Evolutionary conservation across 2,888 invertebrate species (phyloP), one percentile per base, ranked within the genome.

Genomic region (Stegophylla sp.): DNA sequence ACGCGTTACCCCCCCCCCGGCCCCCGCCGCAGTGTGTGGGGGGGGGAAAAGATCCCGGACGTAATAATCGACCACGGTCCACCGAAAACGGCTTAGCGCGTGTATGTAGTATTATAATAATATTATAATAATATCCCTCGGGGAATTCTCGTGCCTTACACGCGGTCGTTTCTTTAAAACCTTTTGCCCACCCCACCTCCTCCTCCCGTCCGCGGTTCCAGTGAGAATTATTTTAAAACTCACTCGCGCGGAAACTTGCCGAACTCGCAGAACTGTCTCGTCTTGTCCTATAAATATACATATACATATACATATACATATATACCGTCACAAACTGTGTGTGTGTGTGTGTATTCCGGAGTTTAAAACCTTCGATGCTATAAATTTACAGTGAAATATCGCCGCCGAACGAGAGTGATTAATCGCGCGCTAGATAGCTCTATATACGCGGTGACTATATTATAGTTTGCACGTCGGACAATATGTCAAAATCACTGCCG

Each of bases 341-440:
- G n/a, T n/a, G n/a, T n/a, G n/a, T n/a, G n/a, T n/a, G n/a, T n/a
- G n/a, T 69, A 28, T 5, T 1, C 20, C 15, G 34, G 51, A 53
- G 53, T 71, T 71, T 34, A 34, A 53, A 71, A 71, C 69, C n/a
- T 34, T 20, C 34, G 13, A 28, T 7, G 34, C 20, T 51, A 51
- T 71, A 53, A 53, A 53, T 71, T 51, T 7, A 71, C 69, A 53
- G n/a, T 53, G 53, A 71, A 71, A 53, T 53, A 71, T 71, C 34
- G 34, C 69, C 28, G 17, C 53, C 51, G 20, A 53, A 71, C 69
- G 20, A 34, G n/a, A 12, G 48, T 71, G 51, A 71, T 71, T 71
- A 71, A 71, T 71, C 20, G 13, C 13, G n/a, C n/a, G n/a, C n/a
- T n/a, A n/a, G 51, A 28, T 51, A 0, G 34, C 12, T 71, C 34